These are phyloP conservation scores for Acleris laterana DNA, from an alignment of 2,888 invertebrate genomes.

Conservation along the genomic window DNA sequence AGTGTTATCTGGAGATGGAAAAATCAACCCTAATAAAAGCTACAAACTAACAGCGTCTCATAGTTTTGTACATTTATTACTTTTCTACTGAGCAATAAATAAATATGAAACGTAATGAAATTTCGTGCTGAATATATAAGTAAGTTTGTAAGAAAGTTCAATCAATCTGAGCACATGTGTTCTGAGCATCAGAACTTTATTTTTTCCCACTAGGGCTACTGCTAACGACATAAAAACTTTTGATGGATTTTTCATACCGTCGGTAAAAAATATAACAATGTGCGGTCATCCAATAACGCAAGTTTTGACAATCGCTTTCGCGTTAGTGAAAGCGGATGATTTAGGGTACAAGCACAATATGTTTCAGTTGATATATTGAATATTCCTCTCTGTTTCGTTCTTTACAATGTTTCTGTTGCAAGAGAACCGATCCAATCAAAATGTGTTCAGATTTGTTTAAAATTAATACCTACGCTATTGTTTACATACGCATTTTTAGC, in stretches of 20 bases:
- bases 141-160: constrained; percentile 45
- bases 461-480: too few species aligned
- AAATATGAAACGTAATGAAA: constrained; percentile 31
- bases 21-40: too few species aligned
- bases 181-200: constrained; percentile 46
- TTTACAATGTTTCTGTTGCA: too few species aligned
- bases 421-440: too few species aligned
- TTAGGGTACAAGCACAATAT: constrained; percentile 8
- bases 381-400: not conserved
- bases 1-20: too few species aligned
- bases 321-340: constrained; percentile 36
- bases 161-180: constrained; percentile 42
- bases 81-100: constrained; percentile 21
- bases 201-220: constrained; percentile 56
- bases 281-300: constrained; percentile 63
- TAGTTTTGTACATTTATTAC: constrained; percentile 12
- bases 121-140: constrained; percentile 39
- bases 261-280: constrained; percentile 63
- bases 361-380: constrained; percentile 1
- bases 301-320: constrained; percentile 51
- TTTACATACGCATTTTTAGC: too few species aligned
- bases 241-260: constrained; percentile 73
- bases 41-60: not conserved
- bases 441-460: too few species aligned
- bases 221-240: constrained; percentile 76